Percentiles rank a stretch among this genome's conserved stretches.
Evolutionary conservation across 2,888 invertebrate genomes (phyloP).

Genomic region (Onthophagus sagittarius): DNA sequence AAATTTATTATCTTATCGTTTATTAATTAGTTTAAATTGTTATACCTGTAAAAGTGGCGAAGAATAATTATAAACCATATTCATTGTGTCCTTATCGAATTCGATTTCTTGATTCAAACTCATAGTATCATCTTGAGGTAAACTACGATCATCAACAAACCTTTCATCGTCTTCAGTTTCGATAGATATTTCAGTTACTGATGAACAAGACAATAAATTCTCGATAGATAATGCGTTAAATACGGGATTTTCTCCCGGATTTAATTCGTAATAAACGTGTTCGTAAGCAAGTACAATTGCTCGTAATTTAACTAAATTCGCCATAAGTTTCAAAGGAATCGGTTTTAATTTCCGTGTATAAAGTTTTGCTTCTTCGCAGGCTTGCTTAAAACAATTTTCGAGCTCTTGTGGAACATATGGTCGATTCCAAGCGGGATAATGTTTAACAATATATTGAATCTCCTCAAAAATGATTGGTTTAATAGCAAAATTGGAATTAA

Average conservation of each 20-base stretch:
- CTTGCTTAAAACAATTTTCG: slow-evolving; percentile 15
- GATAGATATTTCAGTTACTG: neutral
- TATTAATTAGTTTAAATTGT: too few relatives aligned
- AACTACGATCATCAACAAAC: neutral
- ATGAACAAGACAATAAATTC: slow-evolving; percentile 9
- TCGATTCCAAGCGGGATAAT: slow-evolving; percentile 22
- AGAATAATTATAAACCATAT: slow-evolving; percentile 14
- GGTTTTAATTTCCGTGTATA: slow-evolving; percentile 16
- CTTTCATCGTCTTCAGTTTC: slow-evolving; percentile 2
- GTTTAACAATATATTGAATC: slow-evolving; percentile 20
- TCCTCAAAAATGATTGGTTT: slow-evolving; percentile 23
- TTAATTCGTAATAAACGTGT: slow-evolving; percentile 17
- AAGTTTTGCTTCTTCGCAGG: slow-evolving; percentile 13
- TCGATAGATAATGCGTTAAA: neutral
- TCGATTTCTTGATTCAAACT: neutral
- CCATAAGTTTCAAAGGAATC: slow-evolving; percentile 20
- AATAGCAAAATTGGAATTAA: neutral
- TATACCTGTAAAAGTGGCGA: slow-evolving; percentile 16
- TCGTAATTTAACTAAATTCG: slow-evolving; percentile 18
- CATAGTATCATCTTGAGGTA: neutral
- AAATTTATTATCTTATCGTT: too few relatives aligned
- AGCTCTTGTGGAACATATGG: slow-evolving; percentile 16
- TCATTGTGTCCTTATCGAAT: slow-evolving; percentile 4
- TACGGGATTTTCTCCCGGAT: neutral
- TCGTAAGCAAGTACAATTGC: slow-evolving; percentile 16